Conservation (phyloP, 1,140 invertebrate genomes). For the Drosophila saltans region DNA sequence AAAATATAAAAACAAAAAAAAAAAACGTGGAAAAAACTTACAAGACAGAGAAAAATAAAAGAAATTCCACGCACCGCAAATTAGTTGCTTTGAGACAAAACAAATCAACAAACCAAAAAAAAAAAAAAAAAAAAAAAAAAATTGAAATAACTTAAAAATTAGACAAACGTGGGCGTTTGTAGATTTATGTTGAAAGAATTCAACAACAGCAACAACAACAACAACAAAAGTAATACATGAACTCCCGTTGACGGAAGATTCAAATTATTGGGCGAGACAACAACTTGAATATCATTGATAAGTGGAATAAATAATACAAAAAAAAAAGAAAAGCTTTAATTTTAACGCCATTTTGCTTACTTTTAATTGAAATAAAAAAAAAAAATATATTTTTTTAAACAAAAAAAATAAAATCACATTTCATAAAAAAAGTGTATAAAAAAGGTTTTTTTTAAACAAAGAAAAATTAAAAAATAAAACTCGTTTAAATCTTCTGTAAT, state of each 20-base stretch:
- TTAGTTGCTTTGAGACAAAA: constrained; percentile 52
- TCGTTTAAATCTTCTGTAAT: no score
- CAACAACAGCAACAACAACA: not conserved
- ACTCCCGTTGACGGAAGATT: not conserved
- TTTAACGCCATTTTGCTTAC: no score
- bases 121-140: not conserved
- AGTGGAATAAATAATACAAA: no score
- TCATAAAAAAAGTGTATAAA: no score
- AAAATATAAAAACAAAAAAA: constrained; percentile 46
- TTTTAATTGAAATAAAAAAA: no score
- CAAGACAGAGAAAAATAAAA: constrained; percentile 36
- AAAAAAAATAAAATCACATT: no score
- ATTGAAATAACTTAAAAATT: constrained; percentile 29
- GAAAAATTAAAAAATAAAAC: no score
- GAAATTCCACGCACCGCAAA: constrained; percentile 77
- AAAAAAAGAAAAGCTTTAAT: no score
- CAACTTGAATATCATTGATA: constrained; percentile 51
- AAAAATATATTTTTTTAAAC: no score
- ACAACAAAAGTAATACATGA: constrained; percentile 13
- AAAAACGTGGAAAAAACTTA: constrained; percentile 33
- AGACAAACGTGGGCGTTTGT: constrained; percentile 67
- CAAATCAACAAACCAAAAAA: constrained; percentile 19
- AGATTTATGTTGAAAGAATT: constrained; percentile 69
- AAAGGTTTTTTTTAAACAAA: no score
- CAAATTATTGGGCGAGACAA: constrained; percentile 8